Evolutionary conservation across 2,797 vertebrate genomes (phyloP).

Genomic region (Poeciliopsis turneri): DNA sequence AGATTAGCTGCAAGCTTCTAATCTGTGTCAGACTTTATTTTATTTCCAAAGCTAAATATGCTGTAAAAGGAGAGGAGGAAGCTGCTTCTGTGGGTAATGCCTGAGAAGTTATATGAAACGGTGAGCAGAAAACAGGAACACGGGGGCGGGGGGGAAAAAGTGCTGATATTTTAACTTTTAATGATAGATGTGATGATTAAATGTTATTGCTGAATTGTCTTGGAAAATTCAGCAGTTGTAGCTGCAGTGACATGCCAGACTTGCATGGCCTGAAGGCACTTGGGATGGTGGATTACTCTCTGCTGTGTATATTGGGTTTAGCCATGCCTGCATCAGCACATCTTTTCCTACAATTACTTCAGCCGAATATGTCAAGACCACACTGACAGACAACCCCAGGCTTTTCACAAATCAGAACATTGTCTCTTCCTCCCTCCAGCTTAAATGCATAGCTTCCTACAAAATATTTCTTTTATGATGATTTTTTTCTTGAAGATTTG

Average conservation of each 20-base stretch:
- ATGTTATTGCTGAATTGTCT: slow-evolving; percentile 47
- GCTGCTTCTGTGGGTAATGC: not conserved
- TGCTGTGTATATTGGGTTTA: slow-evolving; percentile 49
- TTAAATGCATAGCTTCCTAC: slow-evolving; percentile 14
- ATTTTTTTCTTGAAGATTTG: slow-evolving; percentile 31
- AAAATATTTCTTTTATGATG: slow-evolving; percentile 26
- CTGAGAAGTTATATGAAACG: slow-evolving; percentile 7
- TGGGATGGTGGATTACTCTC: slow-evolving; percentile 27
- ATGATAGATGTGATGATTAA: slow-evolving; percentile 37
- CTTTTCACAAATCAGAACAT: slow-evolving; percentile 22
- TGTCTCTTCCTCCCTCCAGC: slow-evolving; percentile 18
- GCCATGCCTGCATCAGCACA: slow-evolving; percentile 61
- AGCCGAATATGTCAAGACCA: slow-evolving; percentile 59
- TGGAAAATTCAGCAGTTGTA: slow-evolving; percentile 33
- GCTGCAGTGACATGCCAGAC: slow-evolving; percentile 34
- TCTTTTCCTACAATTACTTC: slow-evolving; percentile 60
- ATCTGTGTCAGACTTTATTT: slow-evolving; percentile 48
- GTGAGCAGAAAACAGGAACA: not conserved
- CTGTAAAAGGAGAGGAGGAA: slow-evolving; percentile 13
- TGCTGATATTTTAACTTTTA: slow-evolving; percentile 24
- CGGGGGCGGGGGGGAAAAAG: not conserved
- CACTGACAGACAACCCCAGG: slow-evolving; percentile 42
- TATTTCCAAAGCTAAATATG: slow-evolving; percentile 48
- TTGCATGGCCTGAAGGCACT: slow-evolving; percentile 51
- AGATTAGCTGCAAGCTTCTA: slow-evolving; percentile 57